Conservation (phyloP, 2,888 invertebrate species). For the Norana najaformis region DNA sequence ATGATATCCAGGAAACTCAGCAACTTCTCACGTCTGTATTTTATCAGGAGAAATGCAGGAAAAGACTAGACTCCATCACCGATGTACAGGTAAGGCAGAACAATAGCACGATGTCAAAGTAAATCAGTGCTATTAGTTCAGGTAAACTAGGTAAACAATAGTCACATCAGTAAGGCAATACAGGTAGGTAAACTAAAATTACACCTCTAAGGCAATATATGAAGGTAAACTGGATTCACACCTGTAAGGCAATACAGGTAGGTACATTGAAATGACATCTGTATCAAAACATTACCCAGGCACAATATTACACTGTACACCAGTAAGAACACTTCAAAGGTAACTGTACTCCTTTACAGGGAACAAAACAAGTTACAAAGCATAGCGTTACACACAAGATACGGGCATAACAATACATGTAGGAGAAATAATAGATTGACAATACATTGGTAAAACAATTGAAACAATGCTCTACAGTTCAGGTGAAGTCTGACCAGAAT, state of each 20-base stretch:
- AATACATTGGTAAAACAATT: too few relatives aligned
- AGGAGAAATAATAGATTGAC: not conserved
- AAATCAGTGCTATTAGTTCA: not conserved
- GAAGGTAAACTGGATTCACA: not conserved
- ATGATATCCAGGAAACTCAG: not conserved
- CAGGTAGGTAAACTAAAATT: not conserved
- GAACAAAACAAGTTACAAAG: not conserved
- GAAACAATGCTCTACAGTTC: not conserved
- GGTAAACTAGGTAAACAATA: not conserved
- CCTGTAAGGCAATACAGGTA: too few relatives aligned
- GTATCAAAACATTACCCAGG: not conserved
- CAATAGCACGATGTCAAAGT: not conserved
- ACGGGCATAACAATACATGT: not conserved
- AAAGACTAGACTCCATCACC: not conserved
- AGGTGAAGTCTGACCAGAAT: not conserved
- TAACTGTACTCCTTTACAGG: not conserved
- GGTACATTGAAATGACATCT: not conserved
- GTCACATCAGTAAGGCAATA: not conserved
- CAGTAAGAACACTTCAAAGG: conserved; percentile 6
- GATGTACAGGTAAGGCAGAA: not conserved
- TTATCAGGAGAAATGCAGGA: too few relatives aligned
- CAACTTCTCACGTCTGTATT: not conserved
- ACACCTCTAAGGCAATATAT: not conserved
- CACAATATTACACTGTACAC: not conserved
- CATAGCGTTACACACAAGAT: not conserved